A percentile compares a stretch with the other conserved stretches of the same genome.
These are phyloP conservation scores for Amazona guildingii DNA, from an alignment of 2,113 vertebrate species.

Conservation along the genomic window DNA sequence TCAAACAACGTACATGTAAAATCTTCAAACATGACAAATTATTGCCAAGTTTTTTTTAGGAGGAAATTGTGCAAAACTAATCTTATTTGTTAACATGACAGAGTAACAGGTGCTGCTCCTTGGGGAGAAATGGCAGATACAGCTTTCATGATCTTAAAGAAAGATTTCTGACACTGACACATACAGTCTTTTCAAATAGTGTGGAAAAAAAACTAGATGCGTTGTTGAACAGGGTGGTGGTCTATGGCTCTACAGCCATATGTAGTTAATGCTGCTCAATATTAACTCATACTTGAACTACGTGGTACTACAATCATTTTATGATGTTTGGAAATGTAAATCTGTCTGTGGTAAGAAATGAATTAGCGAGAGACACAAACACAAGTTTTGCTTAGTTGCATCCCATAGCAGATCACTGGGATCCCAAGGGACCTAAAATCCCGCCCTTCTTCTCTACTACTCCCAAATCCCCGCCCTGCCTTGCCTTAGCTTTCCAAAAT, in stretches of 20 bases:
- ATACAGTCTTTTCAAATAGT: neutral
- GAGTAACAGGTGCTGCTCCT: neutral
- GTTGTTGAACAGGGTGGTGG: neutral
- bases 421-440: neutral
- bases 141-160: neutral
- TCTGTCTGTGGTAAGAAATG: neutral
- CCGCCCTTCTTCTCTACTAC: neutral
- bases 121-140: neutral
- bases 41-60: neutral
- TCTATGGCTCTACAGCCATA: neutral
- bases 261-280: neutral
- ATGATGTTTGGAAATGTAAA: neutral
- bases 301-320: neutral
- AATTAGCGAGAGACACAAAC: neutral
- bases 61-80: neutral
- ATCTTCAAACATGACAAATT: neutral
- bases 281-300: neutral
- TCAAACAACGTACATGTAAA: neutral
- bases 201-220: neutral
- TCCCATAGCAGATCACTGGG: neutral
- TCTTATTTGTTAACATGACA: neutral
- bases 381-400: neutral
- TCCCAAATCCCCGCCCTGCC: neutral
- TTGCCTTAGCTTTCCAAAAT: neutral
- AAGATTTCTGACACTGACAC: neutral